Evolutionary conservation across 2,888 invertebrate species (phyloP), one percentile per base, ranked within the genome.

Genomic region (Aspidapion aeneum): DNA sequence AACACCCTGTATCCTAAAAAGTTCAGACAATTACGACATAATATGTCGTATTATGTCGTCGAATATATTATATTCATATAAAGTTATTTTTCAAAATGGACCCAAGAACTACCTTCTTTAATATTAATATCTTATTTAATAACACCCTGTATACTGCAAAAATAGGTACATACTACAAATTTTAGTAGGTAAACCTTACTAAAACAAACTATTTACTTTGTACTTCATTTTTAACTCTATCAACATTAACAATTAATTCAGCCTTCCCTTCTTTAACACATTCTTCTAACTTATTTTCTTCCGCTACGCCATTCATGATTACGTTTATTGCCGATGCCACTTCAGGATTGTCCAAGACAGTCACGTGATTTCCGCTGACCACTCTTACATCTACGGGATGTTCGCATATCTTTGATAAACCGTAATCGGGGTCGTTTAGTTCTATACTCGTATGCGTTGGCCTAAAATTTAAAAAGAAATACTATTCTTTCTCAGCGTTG

Each of bases 321-420:
- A 61, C 58, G 22, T 66, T 60, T 9, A 66, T 57, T 0, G 62
- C 54, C 19, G 55, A 17, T 0, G 65, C 54, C 12, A 69, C 1
- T 7, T 55, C 58, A 55, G 83, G 82, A 72, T 87, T 88, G 16
- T 89, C 86, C 69, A 91, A 74, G 71, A 92, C 89, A 57, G 86
- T 85, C 0, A 84, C 76, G 72, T 92, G 92, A 74, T 89, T 88
- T 5, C 91, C 92, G 72, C 90, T 89, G 16, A 89, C 79, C 58
- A 82, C 84, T 70, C 86, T 83, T 0, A 90, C 81, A 0, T 82
- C 82, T 0, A 90, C 83, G 1, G 81, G 81, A 7, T 63, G n/a
- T 21, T 82, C 82, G 74, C 7, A 72, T 65, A 0, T 75, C 73
- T 18, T 79, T 62, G 65, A 57, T 12, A 91, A 75, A 18, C 86